Conservation (phyloP, 2,888 invertebrate species). For the Lasioglossum malachurum region DNA sequence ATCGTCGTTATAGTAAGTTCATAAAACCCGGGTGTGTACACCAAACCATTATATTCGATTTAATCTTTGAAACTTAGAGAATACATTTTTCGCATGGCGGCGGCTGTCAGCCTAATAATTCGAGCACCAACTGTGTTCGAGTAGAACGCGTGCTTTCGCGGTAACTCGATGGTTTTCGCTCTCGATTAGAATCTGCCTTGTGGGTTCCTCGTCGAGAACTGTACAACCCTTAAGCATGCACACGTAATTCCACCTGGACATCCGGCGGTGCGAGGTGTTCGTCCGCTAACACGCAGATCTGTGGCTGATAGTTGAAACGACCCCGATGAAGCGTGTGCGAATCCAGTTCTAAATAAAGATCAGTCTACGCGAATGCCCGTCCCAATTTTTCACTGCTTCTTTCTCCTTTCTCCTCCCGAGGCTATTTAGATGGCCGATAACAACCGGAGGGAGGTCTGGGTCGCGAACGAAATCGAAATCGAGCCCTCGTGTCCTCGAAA, state of each 20-base stretch:
- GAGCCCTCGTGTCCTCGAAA: neutral
- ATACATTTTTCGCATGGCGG: neutral
- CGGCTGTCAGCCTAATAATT: neutral
- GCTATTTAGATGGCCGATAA: slow-evolving; percentile 26
- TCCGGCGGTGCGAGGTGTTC: slow-evolving; percentile 31
- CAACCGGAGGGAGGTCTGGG: neutral
- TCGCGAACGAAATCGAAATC: slow-evolving; percentile 7
- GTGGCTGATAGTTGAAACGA: slow-evolving; percentile 39
- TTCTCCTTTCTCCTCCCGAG: neutral
- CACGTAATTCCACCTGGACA: slow-evolving; percentile 55
- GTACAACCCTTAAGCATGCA: slow-evolving; percentile 46
- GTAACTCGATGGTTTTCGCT: slow-evolving; percentile 27
- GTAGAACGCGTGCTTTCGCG: slow-evolving; percentile 33
- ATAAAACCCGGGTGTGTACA: neutral
- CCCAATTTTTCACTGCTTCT: slow-evolving; percentile 15
- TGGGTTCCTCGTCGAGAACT: slow-evolving; percentile 1
- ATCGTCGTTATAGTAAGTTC: neutral
- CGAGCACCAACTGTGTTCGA: neutral
- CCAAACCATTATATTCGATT: neutral
- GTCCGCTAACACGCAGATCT: slow-evolving; percentile 48
- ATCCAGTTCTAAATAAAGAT: slow-evolving; percentile 47
- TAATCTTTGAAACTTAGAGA: neutral
- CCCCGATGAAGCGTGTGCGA: slow-evolving; percentile 18
- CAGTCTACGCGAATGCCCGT: neutral
- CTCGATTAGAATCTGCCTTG: slow-evolving; percentile 52